These are phyloP conservation scores for Mustelus asterias DNA, from an alignment of 2,113 vertebrate genomes.

Conservation along the genomic window DNA sequence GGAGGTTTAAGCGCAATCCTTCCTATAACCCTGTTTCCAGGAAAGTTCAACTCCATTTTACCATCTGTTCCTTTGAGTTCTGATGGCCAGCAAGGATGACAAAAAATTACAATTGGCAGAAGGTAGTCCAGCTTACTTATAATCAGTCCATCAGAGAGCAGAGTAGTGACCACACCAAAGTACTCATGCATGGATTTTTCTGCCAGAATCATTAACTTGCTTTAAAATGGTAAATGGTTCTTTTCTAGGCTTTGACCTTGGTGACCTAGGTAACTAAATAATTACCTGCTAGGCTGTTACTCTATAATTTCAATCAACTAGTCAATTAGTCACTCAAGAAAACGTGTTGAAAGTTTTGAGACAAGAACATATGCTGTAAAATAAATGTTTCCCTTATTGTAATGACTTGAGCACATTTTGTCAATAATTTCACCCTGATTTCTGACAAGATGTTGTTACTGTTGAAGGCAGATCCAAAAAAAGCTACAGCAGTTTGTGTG, in stretches of 20 bases:
- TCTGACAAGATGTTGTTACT: background rate
- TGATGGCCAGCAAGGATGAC: background rate
- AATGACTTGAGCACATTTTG: background rate
- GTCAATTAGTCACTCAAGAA: background rate
- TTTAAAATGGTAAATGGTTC: background rate
- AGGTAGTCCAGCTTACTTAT: background rate
- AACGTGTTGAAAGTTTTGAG: background rate
- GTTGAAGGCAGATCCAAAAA: background rate
- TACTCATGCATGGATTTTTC: background rate
- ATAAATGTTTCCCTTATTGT: background rate
- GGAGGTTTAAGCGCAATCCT: background rate
- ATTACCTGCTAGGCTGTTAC: background rate
- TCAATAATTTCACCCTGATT: background rate
- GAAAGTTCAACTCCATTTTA: conserved; percentile 7
- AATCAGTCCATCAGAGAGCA: background rate
- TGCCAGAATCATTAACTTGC: background rate
- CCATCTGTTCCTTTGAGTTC: background rate
- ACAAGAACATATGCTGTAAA: background rate
- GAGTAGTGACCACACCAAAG: background rate
- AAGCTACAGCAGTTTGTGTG: background rate
- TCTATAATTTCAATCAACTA: background rate
- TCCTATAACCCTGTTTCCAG: background rate
- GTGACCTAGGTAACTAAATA: background rate
- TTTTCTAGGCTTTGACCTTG: background rate
- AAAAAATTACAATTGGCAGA: background rate